phyloP scores from a whole-genome alignment of 2,888 invertebrate genomes.

The Phlogophora meticulosa region DNA sequence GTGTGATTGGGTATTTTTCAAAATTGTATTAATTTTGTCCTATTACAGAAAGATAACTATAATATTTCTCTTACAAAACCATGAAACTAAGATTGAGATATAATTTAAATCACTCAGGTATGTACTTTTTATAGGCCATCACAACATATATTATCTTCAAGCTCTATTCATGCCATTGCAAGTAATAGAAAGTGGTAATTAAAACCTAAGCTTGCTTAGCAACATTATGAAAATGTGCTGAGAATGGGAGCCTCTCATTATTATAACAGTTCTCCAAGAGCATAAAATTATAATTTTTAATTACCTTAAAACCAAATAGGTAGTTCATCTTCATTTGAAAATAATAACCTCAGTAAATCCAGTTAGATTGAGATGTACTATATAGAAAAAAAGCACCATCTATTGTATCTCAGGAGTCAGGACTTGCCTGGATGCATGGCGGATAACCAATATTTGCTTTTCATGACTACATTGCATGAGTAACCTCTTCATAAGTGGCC shows the following conservation, averaged over 20 bases:
- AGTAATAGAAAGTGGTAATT: constrained; percentile 63
- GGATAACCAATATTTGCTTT: constrained; percentile 35
- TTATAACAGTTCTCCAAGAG: constrained; percentile 53
- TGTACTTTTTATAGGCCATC: constrained; percentile 3
- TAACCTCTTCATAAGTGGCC: constrained; percentile 30
- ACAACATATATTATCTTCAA: constrained; percentile 21
- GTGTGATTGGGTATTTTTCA: constrained; percentile 26
- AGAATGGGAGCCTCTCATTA: constrained; percentile 56
- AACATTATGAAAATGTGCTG: constrained; percentile 57
- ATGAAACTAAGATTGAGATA: not conserved
- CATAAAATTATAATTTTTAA: constrained; percentile 55
- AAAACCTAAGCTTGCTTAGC: constrained; percentile 42
- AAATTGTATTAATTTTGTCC: constrained; percentile 25
- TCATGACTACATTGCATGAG: constrained; percentile 38
- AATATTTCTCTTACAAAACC: constrained; percentile 27
- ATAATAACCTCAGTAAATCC: not conserved
- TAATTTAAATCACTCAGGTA: not conserved
- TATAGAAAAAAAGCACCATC: constrained; percentile 1
- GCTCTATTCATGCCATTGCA: constrained; percentile 29
- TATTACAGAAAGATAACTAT: constrained; percentile 8
- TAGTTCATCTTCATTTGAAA: constrained; percentile 7
- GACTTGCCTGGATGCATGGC: not conserved
- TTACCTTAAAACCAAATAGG: constrained; percentile 25
- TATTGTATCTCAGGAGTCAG: constrained; percentile 3
- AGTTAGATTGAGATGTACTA: not conserved